Percentiles rank a stretch among this genome's conserved stretches.
phyloP scores from a whole-genome alignment of 2,888 invertebrate species.

The Cancer borealis region DNA sequence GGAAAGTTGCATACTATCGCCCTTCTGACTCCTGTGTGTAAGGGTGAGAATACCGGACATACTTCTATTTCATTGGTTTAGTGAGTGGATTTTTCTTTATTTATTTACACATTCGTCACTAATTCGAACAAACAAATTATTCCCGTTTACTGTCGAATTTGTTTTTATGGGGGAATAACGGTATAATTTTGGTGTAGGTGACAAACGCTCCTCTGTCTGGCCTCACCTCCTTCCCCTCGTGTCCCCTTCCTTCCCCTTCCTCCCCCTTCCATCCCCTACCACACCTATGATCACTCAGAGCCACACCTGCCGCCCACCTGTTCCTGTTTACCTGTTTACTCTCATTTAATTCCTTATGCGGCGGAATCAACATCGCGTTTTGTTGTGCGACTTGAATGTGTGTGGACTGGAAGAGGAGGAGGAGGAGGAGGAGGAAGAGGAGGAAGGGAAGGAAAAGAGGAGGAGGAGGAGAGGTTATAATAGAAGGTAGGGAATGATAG shows the following conservation, averaged over 20 bases:
- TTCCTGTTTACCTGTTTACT: background rate
- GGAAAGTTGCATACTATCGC: background rate
- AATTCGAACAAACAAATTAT: conserved; percentile 57
- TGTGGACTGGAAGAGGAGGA: background rate
- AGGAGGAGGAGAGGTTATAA: background rate
- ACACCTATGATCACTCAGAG: background rate
- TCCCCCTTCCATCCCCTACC: background rate
- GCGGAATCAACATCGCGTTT: background rate
- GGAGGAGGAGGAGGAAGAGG: background rate
- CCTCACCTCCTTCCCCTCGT: background rate
- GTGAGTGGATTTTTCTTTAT: background rate
- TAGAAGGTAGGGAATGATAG: background rate
- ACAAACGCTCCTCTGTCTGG: background rate
- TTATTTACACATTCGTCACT: background rate
- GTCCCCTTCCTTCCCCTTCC: background rate
- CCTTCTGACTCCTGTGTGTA: background rate
- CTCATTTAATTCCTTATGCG: background rate
- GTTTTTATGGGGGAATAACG: background rate
- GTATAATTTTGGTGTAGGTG: conserved; percentile 45
- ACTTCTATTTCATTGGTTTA: background rate
- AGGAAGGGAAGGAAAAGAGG: background rate
- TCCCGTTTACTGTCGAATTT: conserved; percentile 53
- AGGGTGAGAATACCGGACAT: background rate
- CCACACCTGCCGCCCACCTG: background rate
- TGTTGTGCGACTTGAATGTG: background rate